Evolutionary conservation across 2,888 invertebrate species (phyloP), one percentile per base, ranked within the genome.

Genomic region (Nomada goodeniana): DNA sequence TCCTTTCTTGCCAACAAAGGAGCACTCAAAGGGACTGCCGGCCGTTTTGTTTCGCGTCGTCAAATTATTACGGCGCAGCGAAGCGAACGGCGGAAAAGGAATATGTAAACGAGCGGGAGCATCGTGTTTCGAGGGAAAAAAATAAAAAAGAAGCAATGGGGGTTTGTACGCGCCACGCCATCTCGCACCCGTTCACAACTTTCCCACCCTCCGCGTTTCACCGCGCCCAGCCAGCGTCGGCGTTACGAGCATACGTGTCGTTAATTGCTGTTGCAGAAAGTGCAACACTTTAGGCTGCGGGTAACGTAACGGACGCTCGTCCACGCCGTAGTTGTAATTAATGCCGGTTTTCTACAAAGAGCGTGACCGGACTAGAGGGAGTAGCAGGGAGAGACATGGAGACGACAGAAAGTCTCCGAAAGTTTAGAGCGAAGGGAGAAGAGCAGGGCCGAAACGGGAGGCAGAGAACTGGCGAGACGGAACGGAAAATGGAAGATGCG

Each of bases 261-360:
- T 87, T 87, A 87, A 87, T 87, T 87, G 85, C 87, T 80, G 74
- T 47, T 77, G 71, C 83, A 76, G 70, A 85, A 83, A 76, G 79
- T 68, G 77, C 80, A 83, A 87, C 36, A 86, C 80, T 86, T 85
- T 86, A 26, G 81, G 81, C 75, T 74, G 80, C 74, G 70, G 61
- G 63, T 50, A 53, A 55, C 50, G 69, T 64, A 73, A 73, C 73
- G 70, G 76, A 79, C 82, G 79, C 71, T 81, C 71, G 73, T 80
- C 64, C 59, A 36, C 78, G 59, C 73, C 76, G 65, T 69, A 67
- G 77, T 81, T 74, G 84, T 87, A 87, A 87, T 87, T 87, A 87
- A 87, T 87, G 82, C 84, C 77, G 87, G 70, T 86, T 84, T 87
- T 82, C 78, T 80, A 82, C 79, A 79, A 72, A 81, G 84, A 75